Base-by-base conservation (phyloP, 1,140 invertebrate genomes). In the Homalodisca vitripennis region DNA sequence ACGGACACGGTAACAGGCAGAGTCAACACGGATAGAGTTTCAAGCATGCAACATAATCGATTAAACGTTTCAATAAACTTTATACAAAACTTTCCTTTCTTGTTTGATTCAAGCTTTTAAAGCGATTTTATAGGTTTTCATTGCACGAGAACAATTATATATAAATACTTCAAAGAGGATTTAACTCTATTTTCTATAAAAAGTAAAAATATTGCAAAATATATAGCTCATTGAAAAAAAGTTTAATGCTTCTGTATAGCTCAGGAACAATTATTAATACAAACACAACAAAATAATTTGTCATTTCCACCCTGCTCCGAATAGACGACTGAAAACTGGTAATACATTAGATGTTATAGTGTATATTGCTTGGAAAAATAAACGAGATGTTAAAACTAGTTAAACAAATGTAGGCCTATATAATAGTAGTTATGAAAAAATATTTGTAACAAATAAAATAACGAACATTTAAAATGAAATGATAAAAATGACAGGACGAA, bases 151-250 rank as follows among this genome's bases (percentile, higher is more conserved):
- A 66, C 63, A 27, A 24, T 46, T 26, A 66, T 47, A 47, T 14
- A 53, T 46, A 48, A 53, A 30, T 51, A 66, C 10, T 46, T 14
- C 20, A 57, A 41, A 68, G 32, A 22, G 27, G 51, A 66, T 24
- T 30, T 22, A 14, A 32, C 24, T 60, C n/a, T 68, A 51, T 27
- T 6, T 27, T 60, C 48, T 60, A 60, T 60, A 60, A 60, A 60
- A 60, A 60, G 55, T 60, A 60, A 60, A 60, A 60, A 60, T 60
- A 60, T 60, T 60, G 55, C 55, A 60, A 60, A 60, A 60, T 60
- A 60, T 60, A 60, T 60, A 60, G 27, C 55, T 60, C 27, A 60
- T 29, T 60, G 13, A 22, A 60, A 60, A 60, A 60, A n/a, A 26
- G 14, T 3, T 29, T 27, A 53, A 53, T 20, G 48, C 48, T 53